Evolutionary conservation across 2,888 invertebrate genomes (phyloP), one percentile per base, ranked within the genome.

Genomic region (Marasmarcha lunaedactyla): DNA sequence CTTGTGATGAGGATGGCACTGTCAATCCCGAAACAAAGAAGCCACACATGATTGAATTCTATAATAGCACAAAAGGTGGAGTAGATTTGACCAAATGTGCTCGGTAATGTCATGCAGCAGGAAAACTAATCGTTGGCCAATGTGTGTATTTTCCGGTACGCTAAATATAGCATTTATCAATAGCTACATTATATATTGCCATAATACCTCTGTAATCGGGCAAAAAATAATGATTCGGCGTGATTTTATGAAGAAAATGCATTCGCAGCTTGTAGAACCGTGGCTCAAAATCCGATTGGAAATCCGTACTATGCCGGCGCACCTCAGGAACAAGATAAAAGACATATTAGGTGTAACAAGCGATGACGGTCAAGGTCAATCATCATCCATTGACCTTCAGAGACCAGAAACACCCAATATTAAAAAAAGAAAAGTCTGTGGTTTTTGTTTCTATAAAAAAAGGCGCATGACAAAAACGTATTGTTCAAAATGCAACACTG

Each of bases 1-100:
- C 54, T 13, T 57, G 52, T 46, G 47, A 45, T 43, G 45, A 47
- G 11, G 39, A 43, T 12, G 47, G 39, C 20, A 40, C 40, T 6
- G 30, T 47, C 10, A 38, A 46, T 33, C 5, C 40, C n/a, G 1
- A 10, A 9, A 33, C 46, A n/a, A 36, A 35, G 10, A 46, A 47
- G 35, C 42, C 42, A 15, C 35, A 40, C 14, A 41, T 41, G 38
- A 39, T 42, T 33, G 38, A 41, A 26, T 45, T 41, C 37, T 46
- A 42, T 15, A 42, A 47, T 35, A 6, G 14, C 6, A 45, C 45
- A 13, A 43, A 45, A 42, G 42, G 42, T 9, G 46, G 44, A 7
- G 46, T 47, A 1, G 41, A 46, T 36, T 43, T 46, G 50, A 45
- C 37, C 46, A 43, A 35, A 48, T 43, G 44, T 44, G 42, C 15